These are phyloP conservation scores for Erebia aethiops DNA, from an alignment of 2,888 invertebrate species.

Conservation along the genomic window DNA sequence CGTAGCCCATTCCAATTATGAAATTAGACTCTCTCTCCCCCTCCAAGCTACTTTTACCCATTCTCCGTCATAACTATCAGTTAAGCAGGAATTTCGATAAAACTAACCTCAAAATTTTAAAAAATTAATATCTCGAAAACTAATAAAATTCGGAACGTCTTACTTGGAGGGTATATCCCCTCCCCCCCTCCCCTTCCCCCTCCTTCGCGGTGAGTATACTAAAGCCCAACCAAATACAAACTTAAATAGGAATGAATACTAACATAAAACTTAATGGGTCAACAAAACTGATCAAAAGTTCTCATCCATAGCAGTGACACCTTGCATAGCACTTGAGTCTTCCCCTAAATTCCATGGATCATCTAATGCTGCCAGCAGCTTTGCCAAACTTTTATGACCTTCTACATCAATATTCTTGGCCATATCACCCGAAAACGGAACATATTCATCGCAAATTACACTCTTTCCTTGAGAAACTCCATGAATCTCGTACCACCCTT, in stretches of 20 bases:
- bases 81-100: no score
- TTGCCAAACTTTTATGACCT: constrained; percentile 71
- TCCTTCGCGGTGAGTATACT: no score
- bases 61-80: no score
- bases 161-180: no score
- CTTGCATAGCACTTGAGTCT: constrained; percentile 53
- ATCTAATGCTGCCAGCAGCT: constrained; percentile 68
- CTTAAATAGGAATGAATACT: background rate
- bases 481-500: constrained; percentile 78
- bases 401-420: constrained; percentile 70
- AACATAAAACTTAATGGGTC: background rate
- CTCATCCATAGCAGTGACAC: constrained; percentile 63
- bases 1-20: no score
- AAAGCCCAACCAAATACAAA: background rate
- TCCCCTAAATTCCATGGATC: constrained; percentile 79
- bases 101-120: no score
- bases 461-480: constrained; percentile 75
- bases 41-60: no score
- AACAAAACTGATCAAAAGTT: background rate
- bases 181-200: no score
- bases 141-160: no score
- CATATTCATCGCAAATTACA: constrained; percentile 74
- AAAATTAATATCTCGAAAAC: no score
- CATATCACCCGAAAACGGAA: constrained; percentile 67
- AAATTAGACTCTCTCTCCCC: no score